phyloP scores from a whole-genome alignment of 2,888 invertebrate species.

The Agonopterix arenella region DNA sequence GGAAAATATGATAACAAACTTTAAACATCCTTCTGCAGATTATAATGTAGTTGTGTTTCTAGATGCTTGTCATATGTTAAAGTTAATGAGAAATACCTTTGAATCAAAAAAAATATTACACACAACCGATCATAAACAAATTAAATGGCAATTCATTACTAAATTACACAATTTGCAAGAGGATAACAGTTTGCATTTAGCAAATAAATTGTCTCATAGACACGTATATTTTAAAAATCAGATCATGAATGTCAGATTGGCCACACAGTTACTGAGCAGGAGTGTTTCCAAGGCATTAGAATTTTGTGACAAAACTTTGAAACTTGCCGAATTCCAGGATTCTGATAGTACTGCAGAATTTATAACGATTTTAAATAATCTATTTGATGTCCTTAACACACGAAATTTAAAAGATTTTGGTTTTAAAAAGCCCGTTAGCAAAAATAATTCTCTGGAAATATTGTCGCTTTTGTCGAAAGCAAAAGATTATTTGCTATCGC shows the following conservation, averaged over 20 bases:
- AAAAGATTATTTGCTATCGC: constrained; percentile 1
- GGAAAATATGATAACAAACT: too few species aligned
- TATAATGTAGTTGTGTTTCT: too few species aligned
- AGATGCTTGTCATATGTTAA: too few species aligned
- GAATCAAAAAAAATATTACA: neutral
- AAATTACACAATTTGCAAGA: constrained; percentile 4
- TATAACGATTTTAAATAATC: constrained; percentile 5
- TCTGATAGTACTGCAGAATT: constrained; percentile 3
- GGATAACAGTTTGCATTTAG: constrained; percentile 5
- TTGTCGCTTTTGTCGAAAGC: constrained; percentile 3
- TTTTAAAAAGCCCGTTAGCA: constrained; percentile 2
- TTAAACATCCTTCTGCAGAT: too few species aligned
- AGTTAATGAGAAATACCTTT: too few species aligned
- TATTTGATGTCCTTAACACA: constrained; percentile 3
- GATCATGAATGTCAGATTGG: constrained; percentile 1
- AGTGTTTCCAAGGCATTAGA: constrained; percentile 11
- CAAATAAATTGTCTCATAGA: constrained; percentile 9
- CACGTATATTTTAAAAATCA: constrained; percentile 11
- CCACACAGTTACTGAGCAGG: constrained; percentile 9
- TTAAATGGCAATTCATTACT: neutral
- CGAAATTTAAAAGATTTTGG: constrained; percentile 5
- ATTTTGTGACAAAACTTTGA: neutral
- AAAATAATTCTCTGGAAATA: neutral
- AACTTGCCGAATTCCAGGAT: neutral
- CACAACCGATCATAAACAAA: neutral